phyloP scores from a whole-genome alignment of 2,113 vertebrate species.

The Oreochromis tanganicae region DNA sequence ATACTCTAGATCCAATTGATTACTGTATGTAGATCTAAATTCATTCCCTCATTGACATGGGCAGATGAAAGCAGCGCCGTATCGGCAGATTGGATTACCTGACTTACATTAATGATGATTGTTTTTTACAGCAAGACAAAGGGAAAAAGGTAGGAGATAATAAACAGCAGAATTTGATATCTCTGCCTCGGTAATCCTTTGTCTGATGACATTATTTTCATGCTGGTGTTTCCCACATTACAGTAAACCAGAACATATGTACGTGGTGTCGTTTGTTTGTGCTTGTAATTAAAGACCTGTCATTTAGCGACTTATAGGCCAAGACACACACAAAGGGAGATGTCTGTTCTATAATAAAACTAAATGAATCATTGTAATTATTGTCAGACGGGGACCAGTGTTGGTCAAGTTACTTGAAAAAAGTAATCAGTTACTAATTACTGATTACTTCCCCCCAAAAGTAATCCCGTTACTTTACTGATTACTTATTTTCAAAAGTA shows the following conservation, averaged over 20 bases:
- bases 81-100: conserved; percentile 45
- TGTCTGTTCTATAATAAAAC: conserved; percentile 45
- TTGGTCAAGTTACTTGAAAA: too few relatives aligned
- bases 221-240: conserved; percentile 44
- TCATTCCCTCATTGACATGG: conserved; percentile 2
- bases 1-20: conserved; percentile 33
- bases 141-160: neutral
- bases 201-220: conserved; percentile 40
- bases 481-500: too few relatives aligned
- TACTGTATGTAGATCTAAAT: conserved; percentile 33
- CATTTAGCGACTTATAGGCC: conserved; percentile 38
- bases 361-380: conserved; percentile 65
- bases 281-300: conserved; percentile 59
- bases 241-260: conserved; percentile 57
- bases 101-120: conserved; percentile 51
- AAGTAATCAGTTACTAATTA: too few relatives aligned
- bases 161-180: conserved; percentile 30
- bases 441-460: too few relatives aligned
- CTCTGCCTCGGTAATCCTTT: conserved; percentile 15
- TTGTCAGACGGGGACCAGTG: too few relatives aligned
- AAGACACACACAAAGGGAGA: conserved; percentile 37
- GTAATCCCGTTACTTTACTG: too few relatives aligned
- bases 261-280: conserved; percentile 50
- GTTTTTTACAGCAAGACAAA: conserved; percentile 13
- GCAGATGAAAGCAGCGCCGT: conserved; percentile 33